These are phyloP conservation scores for Aleiodes alternator DNA, from an alignment of 2,888 invertebrate species.

Conservation along the genomic window DNA sequence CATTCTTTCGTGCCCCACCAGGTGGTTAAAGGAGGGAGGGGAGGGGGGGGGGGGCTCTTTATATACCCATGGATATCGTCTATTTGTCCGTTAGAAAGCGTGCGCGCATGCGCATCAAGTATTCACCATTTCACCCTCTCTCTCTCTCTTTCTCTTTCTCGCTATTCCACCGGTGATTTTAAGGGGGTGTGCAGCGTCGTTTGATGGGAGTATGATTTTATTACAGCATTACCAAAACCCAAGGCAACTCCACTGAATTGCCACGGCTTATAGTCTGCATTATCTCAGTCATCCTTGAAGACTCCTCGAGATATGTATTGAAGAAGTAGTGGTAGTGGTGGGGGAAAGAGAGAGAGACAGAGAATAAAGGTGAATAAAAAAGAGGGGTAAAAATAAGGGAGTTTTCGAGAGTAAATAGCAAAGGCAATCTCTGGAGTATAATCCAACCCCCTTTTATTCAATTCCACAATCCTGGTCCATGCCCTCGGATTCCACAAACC, in stretches of 20 bases:
- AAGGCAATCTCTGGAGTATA: neutral
- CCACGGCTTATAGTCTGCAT: constrained; percentile 74
- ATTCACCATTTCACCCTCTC: neutral
- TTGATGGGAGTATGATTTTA: constrained; percentile 76
- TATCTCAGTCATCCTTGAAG: constrained; percentile 69
- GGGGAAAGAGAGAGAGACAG: constrained; percentile 20
- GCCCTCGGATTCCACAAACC: constrained; percentile 2
- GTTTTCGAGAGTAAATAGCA: neutral
- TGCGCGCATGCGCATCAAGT: constrained; percentile 32
- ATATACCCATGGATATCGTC: constrained; percentile 23
- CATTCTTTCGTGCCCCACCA: constrained; percentile 29
- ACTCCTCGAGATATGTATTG: constrained; percentile 38
- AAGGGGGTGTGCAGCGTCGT: constrained; percentile 55
- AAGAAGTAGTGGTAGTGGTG: too few relatives aligned
- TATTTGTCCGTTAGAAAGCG: constrained; percentile 32
- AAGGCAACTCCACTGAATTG: constrained; percentile 72
- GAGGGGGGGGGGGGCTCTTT: neutral
- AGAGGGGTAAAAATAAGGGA: neutral
- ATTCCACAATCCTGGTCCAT: neutral
- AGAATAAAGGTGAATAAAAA: constrained; percentile 12
- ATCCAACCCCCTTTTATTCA: neutral
- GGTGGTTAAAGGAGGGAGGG: neutral
- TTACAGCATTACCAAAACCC: constrained; percentile 73
- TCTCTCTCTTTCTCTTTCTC: constrained; percentile 22
- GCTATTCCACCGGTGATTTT: constrained; percentile 42